Conservation (phyloP, 1,140 invertebrate species). For the Heliconius himera region DNA sequence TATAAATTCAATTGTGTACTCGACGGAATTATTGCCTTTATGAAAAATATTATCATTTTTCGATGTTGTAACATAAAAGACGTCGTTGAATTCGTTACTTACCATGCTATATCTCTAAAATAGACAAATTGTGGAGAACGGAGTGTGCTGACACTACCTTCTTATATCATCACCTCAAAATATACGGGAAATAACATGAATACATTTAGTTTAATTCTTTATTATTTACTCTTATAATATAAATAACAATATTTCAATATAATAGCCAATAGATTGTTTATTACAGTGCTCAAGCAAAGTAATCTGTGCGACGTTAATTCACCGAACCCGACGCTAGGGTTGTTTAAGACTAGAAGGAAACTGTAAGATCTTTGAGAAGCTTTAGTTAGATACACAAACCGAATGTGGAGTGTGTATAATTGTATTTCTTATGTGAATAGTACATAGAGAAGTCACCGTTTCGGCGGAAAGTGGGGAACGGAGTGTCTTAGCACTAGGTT, state of each 20-base stretch:
- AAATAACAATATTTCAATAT: not conserved
- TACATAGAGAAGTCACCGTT: not conserved
- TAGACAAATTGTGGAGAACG: not conserved
- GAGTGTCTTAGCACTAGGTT: no score
- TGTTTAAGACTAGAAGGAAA: not conserved
- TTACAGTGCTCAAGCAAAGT: not conserved
- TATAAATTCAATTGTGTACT: no score
- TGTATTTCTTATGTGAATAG: not conserved
- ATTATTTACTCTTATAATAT: no score
- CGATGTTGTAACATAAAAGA: no score
- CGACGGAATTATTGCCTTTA: no score
- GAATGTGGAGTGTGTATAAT: not conserved
- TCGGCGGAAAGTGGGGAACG: no score
- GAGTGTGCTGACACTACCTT: not conserved
- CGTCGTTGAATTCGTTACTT: no score
- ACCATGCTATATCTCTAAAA: no score
- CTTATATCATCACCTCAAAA: no score
- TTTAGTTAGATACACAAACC: not conserved
- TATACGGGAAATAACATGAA: no score
- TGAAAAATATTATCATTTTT: no score
- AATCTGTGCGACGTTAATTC: constrained; percentile 1
- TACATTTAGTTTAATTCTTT: not conserved
- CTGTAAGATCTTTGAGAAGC: not conserved
- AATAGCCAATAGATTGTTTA: not conserved
- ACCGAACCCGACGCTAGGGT: not conserved